Base-by-base conservation (phyloP, 1,140 invertebrate genomes). In the Cydia fagiglandana region DNA sequence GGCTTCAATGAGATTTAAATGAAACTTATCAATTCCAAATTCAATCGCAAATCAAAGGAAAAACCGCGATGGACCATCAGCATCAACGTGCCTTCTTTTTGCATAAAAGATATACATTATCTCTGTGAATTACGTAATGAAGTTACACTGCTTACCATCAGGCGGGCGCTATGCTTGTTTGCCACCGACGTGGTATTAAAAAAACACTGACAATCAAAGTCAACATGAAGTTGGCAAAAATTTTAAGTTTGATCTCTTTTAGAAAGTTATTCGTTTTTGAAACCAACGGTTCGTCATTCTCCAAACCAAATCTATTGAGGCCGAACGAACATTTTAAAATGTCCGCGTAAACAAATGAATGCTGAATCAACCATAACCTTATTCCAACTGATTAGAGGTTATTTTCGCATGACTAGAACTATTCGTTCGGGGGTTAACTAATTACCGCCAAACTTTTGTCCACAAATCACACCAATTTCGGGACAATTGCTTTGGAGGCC, bases 401-500 rank as follows among this genome's bases (percentile, higher is more conserved):
- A 61, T 61, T 61, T 61, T 61, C 7, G 56, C 7, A 24, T 24
- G 20, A 10, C 56, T 17, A 4, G 17, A 53, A 24, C 4, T 61
- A 47, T 15, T 61, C 12, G 56, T 61, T 24, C 56, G 24, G 56
- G 17, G 17, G 20, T 61, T 24, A 24, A 38, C 66, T 70, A 70
- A 45, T 70, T 41, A 38, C 66, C 34, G n/a, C 12, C 13, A 20
- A 17, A 34, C 64, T 68, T 17, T 38, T 70, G 66, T 70, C 34
- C 66, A 70, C 66, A 70, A 70, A 70, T 70, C 66, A 70, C 66
- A 70, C 66, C 66, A 70, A 70, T 70, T 70, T 70, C n/a, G 66
- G 56, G 66, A 70, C 66, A 70, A 70, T 70, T 41, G 66, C 6
- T 1, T 17, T 1, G 15, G 34, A 70, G 66, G 66, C 66, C 66